Evolutionary conservation across 2,797 vertebrate genomes (phyloP).

Genomic region (Nasua narica): DNA sequence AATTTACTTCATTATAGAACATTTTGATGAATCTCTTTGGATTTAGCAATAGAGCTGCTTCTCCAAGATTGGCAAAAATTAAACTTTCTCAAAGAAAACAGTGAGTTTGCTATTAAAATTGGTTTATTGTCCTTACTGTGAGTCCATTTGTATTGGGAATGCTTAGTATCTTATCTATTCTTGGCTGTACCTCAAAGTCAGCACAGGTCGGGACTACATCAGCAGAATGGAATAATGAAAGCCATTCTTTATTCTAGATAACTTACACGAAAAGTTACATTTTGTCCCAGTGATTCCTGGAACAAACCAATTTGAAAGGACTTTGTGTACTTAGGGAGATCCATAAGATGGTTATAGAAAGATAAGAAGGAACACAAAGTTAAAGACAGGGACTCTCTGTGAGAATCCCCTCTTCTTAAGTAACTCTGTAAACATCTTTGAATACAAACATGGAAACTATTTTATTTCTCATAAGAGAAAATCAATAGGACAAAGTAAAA

Average conservation of each 20-base stretch:
- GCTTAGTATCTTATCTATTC: neutral
- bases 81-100: neutral
- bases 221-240: neutral
- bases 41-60: neutral
- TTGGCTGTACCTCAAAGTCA: neutral
- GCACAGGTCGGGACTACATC: neutral
- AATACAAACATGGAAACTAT: neutral
- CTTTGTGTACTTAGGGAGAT: neutral
- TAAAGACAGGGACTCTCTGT: neutral
- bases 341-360: neutral
- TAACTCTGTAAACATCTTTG: neutral
- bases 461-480: constrained; percentile 12
- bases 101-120: neutral
- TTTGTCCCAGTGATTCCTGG: neutral
- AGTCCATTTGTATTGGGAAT: neutral
- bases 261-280: neutral
- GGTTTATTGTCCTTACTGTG: neutral
- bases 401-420: neutral
- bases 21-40: neutral
- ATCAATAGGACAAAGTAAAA: neutral
- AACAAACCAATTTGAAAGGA: neutral
- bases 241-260: neutral
- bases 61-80: neutral
- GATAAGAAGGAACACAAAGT: neutral
- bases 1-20: neutral